Conservation (phyloP, 37 sponge, comb jelly and placozoan genomes). For the Oopsacas minuta region DNA sequence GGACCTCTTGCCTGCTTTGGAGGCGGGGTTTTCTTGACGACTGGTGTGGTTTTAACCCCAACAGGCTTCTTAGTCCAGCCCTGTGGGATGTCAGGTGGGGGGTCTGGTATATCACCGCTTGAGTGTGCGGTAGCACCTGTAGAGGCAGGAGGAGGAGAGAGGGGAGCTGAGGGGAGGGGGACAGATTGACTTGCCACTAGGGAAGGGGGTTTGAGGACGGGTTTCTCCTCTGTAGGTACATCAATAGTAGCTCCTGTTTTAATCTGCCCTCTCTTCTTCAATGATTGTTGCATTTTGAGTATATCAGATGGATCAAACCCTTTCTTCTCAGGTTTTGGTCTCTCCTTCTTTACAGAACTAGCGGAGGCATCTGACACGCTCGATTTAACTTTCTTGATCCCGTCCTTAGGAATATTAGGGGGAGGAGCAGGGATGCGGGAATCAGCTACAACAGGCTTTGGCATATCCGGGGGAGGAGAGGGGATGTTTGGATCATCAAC, state of each 20-base stretch:
- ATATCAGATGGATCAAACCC: not conserved
- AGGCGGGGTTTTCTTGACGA: not conserved
- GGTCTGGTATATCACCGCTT: constrained; percentile 6
- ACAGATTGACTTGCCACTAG: not conserved
- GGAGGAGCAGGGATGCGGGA: not conserved
- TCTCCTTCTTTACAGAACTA: not conserved
- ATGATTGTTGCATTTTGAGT: not conserved
- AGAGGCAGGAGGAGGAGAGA: constrained; percentile 18
- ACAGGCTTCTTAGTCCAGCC: not conserved
- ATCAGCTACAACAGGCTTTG: not conserved
- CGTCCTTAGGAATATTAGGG: constrained; percentile 4
- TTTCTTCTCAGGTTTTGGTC: not conserved
- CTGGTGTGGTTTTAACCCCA: not conserved
- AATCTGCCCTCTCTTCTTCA: not conserved
- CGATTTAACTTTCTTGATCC: not conserved
- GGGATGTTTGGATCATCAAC: not conserved
- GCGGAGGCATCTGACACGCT: not conserved
- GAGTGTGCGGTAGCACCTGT: not conserved
- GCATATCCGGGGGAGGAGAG: not conserved
- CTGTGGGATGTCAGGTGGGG: not conserved
- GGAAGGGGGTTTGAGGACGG: not conserved
- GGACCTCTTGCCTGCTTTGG: not conserved
- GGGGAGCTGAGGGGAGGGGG: not conserved
- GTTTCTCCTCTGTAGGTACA: not conserved
- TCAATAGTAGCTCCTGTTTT: not conserved